These are phyloP conservation scores for Galeopsomyia nigrocyanea DNA, from an alignment of 2,888 invertebrate species.

Conservation along the genomic window DNA sequence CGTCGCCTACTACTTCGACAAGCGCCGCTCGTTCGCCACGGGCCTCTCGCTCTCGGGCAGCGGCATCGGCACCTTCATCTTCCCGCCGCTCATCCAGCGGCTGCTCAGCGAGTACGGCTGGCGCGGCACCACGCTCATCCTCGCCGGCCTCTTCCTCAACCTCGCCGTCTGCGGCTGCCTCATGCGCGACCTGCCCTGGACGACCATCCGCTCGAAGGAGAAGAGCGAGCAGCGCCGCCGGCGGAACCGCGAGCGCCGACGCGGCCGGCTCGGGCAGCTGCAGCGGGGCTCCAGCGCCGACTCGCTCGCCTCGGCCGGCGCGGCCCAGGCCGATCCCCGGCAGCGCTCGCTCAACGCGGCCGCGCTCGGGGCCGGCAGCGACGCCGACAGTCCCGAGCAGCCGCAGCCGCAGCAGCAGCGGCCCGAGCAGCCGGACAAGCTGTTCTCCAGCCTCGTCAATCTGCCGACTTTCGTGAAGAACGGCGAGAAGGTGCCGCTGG, in stretches of 20 bases:
- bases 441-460: constrained; percentile 85
- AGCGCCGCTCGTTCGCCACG: constrained; percentile 86
- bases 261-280: constrained; percentile 78
- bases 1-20: constrained; percentile 91
- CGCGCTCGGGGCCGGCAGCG: constrained; percentile 52
- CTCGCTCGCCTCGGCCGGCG: constrained; percentile 77
- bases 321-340: constrained; percentile 55
- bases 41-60: constrained; percentile 90
- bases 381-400: constrained; percentile 57
- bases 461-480: constrained; percentile 87
- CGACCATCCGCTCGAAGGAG: constrained; percentile 74
- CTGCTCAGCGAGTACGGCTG: constrained; percentile 84
- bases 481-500: constrained; percentile 82
- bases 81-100: constrained; percentile 83
- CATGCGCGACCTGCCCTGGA: constrained; percentile 84
- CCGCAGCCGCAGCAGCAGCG: constrained; percentile 56
- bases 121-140: constrained; percentile 85
- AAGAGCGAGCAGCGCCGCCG: constrained; percentile 76
- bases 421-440: constrained; percentile 68
- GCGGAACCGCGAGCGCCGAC: constrained; percentile 71
- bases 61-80: constrained; percentile 89
- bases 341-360: constrained; percentile 68
- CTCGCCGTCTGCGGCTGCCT: constrained; percentile 85
- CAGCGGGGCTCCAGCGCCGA: constrained; percentile 73
- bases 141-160: constrained; percentile 86